These are phyloP conservation scores for Drosophila infuscata DNA, from an alignment of 2,888 invertebrate genomes.

Conservation along the genomic window DNA sequence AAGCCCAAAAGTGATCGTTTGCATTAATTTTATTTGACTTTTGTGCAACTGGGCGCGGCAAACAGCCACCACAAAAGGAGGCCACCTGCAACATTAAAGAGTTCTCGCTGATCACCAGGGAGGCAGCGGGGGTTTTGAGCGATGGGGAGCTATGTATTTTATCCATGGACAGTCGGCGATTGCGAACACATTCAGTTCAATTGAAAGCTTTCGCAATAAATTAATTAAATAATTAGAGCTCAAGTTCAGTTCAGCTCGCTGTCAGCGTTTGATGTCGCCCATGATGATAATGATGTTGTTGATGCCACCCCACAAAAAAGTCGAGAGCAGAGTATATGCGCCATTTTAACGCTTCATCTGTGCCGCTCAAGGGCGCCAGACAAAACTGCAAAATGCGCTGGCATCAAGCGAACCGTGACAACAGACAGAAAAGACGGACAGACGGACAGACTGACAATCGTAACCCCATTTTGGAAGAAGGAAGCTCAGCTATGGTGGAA, in stretches of 20 bases:
- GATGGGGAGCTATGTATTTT: background rate
- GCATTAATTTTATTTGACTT: constrained; percentile 68
- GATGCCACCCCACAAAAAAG: constrained; percentile 42
- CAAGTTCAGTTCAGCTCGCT: constrained; percentile 63
- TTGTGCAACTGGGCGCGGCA: constrained; percentile 75
- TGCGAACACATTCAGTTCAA: constrained; percentile 55
- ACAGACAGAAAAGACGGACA: background rate
- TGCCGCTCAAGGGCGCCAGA: constrained; percentile 56
- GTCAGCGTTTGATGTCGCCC: constrained; percentile 54
- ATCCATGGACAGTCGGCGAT: constrained; percentile 27
- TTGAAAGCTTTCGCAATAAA: constrained; percentile 73
- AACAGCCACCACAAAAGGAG: constrained; percentile 53
- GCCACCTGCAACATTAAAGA: constrained; percentile 71
- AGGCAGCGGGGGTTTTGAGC: background rate
- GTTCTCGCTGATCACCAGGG: constrained; percentile 3
- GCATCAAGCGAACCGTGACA: constrained; percentile 45
- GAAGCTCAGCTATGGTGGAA: background rate
- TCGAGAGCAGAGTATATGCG: constrained; percentile 35
- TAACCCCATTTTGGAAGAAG: background rate
- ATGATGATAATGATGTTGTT: constrained; percentile 32
- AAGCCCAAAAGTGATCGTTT: constrained; percentile 21
- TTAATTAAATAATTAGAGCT: constrained; percentile 78
- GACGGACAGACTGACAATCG: constrained; percentile 4
- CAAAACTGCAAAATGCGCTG: constrained; percentile 31
- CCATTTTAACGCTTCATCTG: constrained; percentile 75